Percentiles rank a stretch among this genome's conserved stretches.
Evolutionary conservation across 1,140 invertebrate species (phyloP).

Genomic region (Drosophila miranda): DNA sequence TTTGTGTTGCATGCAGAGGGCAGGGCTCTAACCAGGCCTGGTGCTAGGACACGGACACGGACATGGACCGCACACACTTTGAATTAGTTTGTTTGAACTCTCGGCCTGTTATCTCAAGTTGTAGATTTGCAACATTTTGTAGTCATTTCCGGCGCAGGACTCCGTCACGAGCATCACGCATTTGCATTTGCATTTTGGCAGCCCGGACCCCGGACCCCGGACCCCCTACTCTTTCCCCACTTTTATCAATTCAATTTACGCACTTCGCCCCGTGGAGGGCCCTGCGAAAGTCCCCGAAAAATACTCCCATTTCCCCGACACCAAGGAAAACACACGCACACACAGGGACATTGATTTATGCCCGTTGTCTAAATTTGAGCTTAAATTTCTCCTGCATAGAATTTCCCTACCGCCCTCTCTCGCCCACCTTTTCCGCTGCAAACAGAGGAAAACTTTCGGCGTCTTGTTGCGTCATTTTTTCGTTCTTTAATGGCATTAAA

Average conservation of each 20-base stretch:
- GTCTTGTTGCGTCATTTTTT: constrained; percentile 42
- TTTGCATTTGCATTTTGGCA: constrained; percentile 56
- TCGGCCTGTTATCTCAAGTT: constrained; percentile 67
- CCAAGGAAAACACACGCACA: constrained; percentile 1
- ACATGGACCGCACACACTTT: constrained; percentile 54
- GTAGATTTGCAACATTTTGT: constrained; percentile 76
- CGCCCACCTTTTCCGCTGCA: constrained; percentile 46
- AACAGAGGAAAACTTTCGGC: constrained; percentile 51
- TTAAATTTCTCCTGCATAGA: constrained; percentile 45
- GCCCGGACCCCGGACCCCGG: constrained; percentile 22
- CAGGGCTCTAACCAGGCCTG: constrained; percentile 5
- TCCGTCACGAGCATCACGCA: constrained; percentile 24
- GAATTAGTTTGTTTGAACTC: constrained; percentile 80
- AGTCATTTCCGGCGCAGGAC: constrained; percentile 55
- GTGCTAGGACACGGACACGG: constrained; percentile 11
- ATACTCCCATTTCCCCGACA: constrained; percentile 1
- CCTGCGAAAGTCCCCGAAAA: constrained; percentile 38
- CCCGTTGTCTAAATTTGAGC: constrained; percentile 18
- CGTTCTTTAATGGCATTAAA: constrained; percentile 78
- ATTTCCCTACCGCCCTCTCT: constrained; percentile 26
- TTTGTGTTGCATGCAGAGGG: constrained; percentile 68
- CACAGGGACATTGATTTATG: constrained; percentile 42
- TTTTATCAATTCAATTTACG: constrained; percentile 80
- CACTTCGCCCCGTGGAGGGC: constrained; percentile 51
- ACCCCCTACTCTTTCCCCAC: constrained; percentile 12